These are phyloP conservation scores for Caenorhabditis sinica DNA, from an alignment of 2,888 invertebrate genomes.

Conservation along the genomic window DNA sequence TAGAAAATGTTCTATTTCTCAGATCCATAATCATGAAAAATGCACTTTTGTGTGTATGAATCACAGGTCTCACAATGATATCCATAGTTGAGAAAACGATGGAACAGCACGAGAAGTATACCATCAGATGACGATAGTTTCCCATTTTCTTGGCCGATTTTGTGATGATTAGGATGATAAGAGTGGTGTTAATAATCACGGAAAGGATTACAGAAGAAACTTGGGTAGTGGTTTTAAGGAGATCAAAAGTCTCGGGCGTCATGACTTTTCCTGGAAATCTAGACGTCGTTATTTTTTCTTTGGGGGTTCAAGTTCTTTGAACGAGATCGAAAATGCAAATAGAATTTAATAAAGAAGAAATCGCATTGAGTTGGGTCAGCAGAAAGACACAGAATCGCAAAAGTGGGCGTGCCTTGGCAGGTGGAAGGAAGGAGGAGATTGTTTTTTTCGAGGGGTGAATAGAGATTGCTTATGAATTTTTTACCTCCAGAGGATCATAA, in stretches of 20 bases:
- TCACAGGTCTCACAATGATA: slow-evolving; percentile 42
- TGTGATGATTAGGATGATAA: slow-evolving; percentile 51
- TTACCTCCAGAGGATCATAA: too few species aligned
- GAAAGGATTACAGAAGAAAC: slow-evolving; percentile 25
- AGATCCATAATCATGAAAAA: slow-evolving; percentile 58
- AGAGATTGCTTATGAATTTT: background rate
- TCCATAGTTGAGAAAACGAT: slow-evolving; percentile 57
- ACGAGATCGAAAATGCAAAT: background rate
- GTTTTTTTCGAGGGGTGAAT: background rate
- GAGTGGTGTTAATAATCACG: slow-evolving; percentile 19
- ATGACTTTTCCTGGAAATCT: slow-evolving; percentile 5
- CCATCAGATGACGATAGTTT: slow-evolving; percentile 56
- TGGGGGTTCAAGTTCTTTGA: background rate
- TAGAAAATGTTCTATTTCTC: slow-evolving; percentile 11
- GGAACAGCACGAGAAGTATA: slow-evolving; percentile 53
- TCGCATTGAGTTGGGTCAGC: background rate
- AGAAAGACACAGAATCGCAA: background rate
- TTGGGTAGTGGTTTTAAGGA: slow-evolving; percentile 25
- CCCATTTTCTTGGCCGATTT: slow-evolving; percentile 64
- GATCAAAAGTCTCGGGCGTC: slow-evolving; percentile 30
- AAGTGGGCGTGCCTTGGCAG: background rate
- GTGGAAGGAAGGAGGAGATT: background rate
- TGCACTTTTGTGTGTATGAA: slow-evolving; percentile 40
- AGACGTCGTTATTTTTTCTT: too few species aligned
- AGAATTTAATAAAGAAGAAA: background rate